Base-by-base conservation (phyloP, 2,113 vertebrate species). In the Muntiacus reevesi region DNA sequence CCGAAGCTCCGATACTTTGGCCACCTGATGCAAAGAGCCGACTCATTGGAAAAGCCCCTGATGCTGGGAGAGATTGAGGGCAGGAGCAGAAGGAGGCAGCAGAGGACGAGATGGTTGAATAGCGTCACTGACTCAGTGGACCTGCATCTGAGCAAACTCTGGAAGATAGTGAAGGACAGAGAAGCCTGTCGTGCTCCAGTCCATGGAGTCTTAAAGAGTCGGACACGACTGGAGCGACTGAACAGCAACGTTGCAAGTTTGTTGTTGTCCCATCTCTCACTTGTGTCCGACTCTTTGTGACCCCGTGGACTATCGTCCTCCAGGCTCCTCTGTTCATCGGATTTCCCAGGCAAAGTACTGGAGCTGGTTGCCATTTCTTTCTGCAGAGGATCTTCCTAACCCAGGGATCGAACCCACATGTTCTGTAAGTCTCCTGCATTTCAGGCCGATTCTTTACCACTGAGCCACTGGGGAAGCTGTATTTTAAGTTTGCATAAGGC, bases 191-290 rank as follows among this genome's bases (percentile, higher is more conserved):
- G 0, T 43, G 36, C 36, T 43, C 11, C 36, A 13, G 36, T 43
- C 23, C 71, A 43, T 43, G 71, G 71, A 3, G 5, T 13, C 36
- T 40, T 40, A 43, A 74, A 74, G 21, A 43, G 36, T 14, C 3
- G 1, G 71, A 43, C 36, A 0, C 0, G 11, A 76, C 36, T 74
- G 19, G 36, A 40, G 23, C 1, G 0, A 76, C 12, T 43, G 71
- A 27, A 21, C 71, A 21, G 25, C 11, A 27, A 4, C 23, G 3
- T 43, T 40, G 9, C 36, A 13, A 40, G 1, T 74, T 74, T 74
- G 10, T 40, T 74, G 36, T 74, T 9, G 0, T 40, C 13, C 0
- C 0, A 36, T 40, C 36, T 23, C 67, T 13, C 36, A 40, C 21
- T 74, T 40, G 67, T 74, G 36, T 40, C 67, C 0, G 0, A 74